Base-by-base conservation (phyloP, 2,888 invertebrate genomes). In the Phaedon cochleariae region DNA sequence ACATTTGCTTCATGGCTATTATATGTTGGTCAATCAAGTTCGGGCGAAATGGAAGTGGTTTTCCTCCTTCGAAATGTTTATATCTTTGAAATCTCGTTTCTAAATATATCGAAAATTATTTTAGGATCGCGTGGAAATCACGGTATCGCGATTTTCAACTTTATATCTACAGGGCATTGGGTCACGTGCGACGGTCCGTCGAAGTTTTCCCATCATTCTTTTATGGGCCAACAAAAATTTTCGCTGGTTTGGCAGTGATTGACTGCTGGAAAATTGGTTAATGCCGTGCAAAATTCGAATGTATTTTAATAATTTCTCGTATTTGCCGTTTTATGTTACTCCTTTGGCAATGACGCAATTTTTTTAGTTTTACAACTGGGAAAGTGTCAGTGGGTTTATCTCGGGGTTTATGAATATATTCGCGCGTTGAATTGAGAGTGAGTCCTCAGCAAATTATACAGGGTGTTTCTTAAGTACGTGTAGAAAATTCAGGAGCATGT, bases 91-190 rank as follows among this genome's bases (percentile, higher is more conserved):
- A 80, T 81, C 71, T 71, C 62, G 67, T 62, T 65, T 62, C 81
- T 80, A 81, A 80, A 77, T 77, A 79, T 80, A 79, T 75, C 78
- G 76, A 63, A 51, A 64, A 75, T 76, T 80, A 80, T 80, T 81
- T 81, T 76, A 74, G 79, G 79, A 76, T 58, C 45, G 59, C 46
- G 60, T 18, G 54, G 37, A 60, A 65, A 51, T 29, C n/a, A 54
- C 53, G 49, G 45, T 34, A 52, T 51, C 51, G 63, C 54, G 61
- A 67, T 41, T 61, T 41, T 58, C 31, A 41, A n/a, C 63, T 53
- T 37, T 67, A 65, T n/a, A 15, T 21, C 34, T 17, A 17, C 59
- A 34, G 45, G 57, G 20, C 20, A 59, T 64, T 61, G 51, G 57
- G 37, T 22, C 3, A n/a, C 41, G 34, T 54, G 10, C 6, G 3